Evolutionary conservation across 1,140 invertebrate species (phyloP).

Genomic region (Temnothorax nylanderi): DNA sequence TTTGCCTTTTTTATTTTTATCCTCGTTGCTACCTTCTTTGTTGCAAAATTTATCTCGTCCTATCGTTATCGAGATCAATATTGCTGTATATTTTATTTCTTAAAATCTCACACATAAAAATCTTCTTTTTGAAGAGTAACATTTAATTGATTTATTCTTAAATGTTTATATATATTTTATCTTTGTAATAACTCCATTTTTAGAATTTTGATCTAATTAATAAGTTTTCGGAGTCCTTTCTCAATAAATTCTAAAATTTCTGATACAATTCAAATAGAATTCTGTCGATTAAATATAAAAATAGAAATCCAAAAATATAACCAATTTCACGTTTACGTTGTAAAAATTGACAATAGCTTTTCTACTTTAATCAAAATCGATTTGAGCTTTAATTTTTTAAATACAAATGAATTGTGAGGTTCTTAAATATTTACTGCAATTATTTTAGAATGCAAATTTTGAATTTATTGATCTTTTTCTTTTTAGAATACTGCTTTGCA

Average conservation of each 20-base stretch:
- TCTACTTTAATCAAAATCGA: neutral
- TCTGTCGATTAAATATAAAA: neutral
- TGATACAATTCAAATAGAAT: neutral
- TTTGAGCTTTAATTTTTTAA: neutral
- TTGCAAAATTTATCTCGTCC: neutral
- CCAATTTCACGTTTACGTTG: neutral
- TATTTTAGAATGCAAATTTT: slow-evolving; percentile 5
- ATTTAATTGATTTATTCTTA: neutral
- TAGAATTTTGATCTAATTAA: neutral
- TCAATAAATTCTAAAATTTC: neutral
- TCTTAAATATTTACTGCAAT: neutral
- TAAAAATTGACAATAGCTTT: neutral
- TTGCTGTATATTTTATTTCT: neutral
- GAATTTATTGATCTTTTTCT: neutral
- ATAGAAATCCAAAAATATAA: neutral
- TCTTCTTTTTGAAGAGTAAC: neutral
- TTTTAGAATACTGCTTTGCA: neutral
- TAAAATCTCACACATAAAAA: neutral
- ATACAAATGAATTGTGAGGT: neutral
- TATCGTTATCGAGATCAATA: neutral
- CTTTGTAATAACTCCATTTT: neutral
- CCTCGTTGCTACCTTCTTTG: neutral
- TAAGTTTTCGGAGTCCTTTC: neutral
- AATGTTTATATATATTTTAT: neutral
- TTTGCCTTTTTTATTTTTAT: neutral